These are phyloP conservation scores for Sclerurus mexicanus DNA, from an alignment of 2,113 vertebrate species.

Conservation along the genomic window DNA sequence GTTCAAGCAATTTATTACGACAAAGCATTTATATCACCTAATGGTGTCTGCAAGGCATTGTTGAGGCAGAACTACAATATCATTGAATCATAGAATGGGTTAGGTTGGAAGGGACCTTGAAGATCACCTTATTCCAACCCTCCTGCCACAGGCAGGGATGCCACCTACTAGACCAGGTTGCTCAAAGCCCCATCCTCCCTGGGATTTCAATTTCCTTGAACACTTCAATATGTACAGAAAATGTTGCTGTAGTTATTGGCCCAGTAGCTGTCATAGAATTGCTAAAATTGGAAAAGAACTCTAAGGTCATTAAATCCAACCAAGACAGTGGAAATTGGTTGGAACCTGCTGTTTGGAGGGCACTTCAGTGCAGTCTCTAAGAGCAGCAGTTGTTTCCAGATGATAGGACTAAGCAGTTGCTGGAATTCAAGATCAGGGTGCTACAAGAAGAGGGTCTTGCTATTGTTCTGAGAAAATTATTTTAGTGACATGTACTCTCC, in stretches of 20 bases:
- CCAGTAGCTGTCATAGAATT: not conserved
- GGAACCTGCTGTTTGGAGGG: not conserved
- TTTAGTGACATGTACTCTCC: not conserved
- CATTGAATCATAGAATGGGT: not conserved
- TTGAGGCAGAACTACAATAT: not conserved
- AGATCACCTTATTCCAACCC: not conserved
- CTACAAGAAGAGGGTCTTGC: not conserved
- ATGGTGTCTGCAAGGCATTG: not conserved
- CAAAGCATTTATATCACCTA: not conserved
- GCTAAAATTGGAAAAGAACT: not conserved
- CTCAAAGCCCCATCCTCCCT: not conserved
- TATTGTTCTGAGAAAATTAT: not conserved
- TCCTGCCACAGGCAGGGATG: not conserved
- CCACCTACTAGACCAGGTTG: not conserved
- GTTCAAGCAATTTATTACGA: not conserved
- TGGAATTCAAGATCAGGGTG: not conserved
- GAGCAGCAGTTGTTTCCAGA: not conserved
- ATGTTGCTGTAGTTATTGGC: not conserved
- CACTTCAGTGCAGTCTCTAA: not conserved
- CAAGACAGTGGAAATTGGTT: not conserved
- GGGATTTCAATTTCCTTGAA: too few species aligned
- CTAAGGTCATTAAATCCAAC: not conserved
- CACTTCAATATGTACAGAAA: not conserved
- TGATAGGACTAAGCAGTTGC: not conserved
- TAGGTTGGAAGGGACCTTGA: not conserved